A percentile compares a stretch with the other conserved stretches of the same genome.
Conservation (phyloP, 2,888 invertebrate species). For the Dryobota labecula region DNA sequence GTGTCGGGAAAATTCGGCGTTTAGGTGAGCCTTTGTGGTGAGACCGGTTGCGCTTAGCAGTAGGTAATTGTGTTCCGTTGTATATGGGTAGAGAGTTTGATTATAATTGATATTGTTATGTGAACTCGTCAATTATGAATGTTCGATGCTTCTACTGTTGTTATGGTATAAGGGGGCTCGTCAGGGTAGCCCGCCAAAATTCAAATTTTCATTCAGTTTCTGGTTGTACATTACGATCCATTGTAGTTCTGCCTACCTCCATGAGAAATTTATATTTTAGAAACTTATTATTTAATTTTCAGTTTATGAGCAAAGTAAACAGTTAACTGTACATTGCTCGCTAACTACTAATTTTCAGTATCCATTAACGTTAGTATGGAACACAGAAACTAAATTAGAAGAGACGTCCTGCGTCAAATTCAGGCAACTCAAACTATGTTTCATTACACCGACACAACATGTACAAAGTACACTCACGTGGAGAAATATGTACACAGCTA, state of each 20-base stretch:
- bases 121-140: slow-evolving; percentile 58
- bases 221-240: too few relatives aligned
- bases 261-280: too few relatives aligned
- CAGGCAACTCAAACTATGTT: slow-evolving; percentile 11
- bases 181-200: too few relatives aligned
- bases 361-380: slow-evolving; percentile 21
- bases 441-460: neutral
- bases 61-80: slow-evolving; percentile 84
- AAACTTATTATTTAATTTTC: neutral
- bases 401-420: slow-evolving; percentile 14
- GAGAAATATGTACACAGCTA: neutral
- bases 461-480: slow-evolving; percentile 5
- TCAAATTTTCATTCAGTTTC: too few relatives aligned
- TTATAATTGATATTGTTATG: slow-evolving; percentile 77
- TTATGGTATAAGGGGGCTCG: too few relatives aligned
- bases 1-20: slow-evolving; percentile 88
- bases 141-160: slow-evolving; percentile 26
- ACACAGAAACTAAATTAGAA: slow-evolving; percentile 38
- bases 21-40: slow-evolving; percentile 89
- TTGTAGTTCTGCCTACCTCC: too few relatives aligned
- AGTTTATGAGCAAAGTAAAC: neutral
- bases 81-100: slow-evolving; percentile 71
- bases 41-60: slow-evolving; percentile 84
- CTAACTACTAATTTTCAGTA: slow-evolving; percentile 17
- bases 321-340: neutral